These are phyloP conservation scores for Apodemia zela DNA, from an alignment of 2,888 invertebrate species.

Conservation along the genomic window DNA sequence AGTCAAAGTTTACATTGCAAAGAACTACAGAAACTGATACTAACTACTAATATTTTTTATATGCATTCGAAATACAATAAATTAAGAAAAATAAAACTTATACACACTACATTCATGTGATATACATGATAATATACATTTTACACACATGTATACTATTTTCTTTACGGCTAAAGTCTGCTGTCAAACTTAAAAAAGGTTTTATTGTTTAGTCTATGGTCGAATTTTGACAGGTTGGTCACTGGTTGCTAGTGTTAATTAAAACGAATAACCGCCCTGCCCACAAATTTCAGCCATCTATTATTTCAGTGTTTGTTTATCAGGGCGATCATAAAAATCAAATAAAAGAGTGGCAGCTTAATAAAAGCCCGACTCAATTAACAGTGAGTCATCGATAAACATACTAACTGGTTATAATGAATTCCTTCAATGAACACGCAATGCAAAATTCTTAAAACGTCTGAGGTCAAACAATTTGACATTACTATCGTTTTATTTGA, in stretches of 20 bases:
- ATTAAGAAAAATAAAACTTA: too few relatives aligned
- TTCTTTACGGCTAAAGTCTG: too few relatives aligned
- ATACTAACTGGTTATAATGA: conserved; percentile 19
- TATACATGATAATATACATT: too few relatives aligned
- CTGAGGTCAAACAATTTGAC: conserved; percentile 19
- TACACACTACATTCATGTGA: too few relatives aligned
- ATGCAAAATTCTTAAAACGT: not conserved
- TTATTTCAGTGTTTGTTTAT: not conserved
- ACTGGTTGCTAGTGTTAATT: not conserved
- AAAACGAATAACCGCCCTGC: not conserved
- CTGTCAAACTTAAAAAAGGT: too few relatives aligned
- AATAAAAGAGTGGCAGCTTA: not conserved
- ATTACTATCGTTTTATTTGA: conserved; percentile 17
- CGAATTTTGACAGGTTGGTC: too few relatives aligned
- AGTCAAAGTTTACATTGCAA: too few relatives aligned
- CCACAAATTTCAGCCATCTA: not conserved
- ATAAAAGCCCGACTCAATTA: not conserved
- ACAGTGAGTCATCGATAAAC: conserved; percentile 22
- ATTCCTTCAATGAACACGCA: not conserved
- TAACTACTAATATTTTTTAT: too few relatives aligned
- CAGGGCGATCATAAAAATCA: conserved; percentile 1
- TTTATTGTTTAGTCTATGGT: too few relatives aligned
- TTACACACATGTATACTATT: too few relatives aligned
- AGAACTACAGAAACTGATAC: too few relatives aligned
- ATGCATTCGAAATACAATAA: too few relatives aligned